phyloP scores from a whole-genome alignment of 2,113 vertebrate genomes.

The Cinclus cinclus region DNA sequence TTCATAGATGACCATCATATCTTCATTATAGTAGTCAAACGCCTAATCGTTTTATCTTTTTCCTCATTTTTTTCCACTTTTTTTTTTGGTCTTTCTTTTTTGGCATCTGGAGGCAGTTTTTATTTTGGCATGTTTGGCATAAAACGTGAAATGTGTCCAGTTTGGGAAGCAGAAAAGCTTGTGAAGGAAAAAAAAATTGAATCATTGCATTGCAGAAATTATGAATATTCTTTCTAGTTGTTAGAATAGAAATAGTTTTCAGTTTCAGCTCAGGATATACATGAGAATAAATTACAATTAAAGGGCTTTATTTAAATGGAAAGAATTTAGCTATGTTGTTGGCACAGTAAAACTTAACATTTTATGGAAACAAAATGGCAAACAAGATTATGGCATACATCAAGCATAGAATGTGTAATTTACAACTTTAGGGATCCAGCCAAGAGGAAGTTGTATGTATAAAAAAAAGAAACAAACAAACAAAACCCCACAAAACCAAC shows the following conservation, averaged over 20 bases:
- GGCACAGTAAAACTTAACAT: neutral
- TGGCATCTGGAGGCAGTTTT: conserved; percentile 56
- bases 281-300: neutral
- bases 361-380: conserved; percentile 29
- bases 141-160: conserved; percentile 32
- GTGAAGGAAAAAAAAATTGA: neutral
- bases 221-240: neutral
- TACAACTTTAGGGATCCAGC: neutral
- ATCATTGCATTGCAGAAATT: neutral
- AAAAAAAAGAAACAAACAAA: neutral
- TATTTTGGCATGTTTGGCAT: conserved; percentile 56
- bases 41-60: neutral
- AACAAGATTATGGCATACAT: neutral
- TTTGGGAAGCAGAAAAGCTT: conserved; percentile 11
- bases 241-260: neutral
- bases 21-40: neutral
- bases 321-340: neutral
- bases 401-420: neutral
- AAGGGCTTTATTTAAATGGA: neutral
- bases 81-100: neutral
- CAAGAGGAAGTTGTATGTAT: neutral
- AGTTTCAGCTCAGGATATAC: neutral
- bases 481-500: rapidly evolving
- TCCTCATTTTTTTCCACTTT: neutral
- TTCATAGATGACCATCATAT: neutral